Conservation (phyloP, 2,888 invertebrate species). For the Heliconius aoede region DNA sequence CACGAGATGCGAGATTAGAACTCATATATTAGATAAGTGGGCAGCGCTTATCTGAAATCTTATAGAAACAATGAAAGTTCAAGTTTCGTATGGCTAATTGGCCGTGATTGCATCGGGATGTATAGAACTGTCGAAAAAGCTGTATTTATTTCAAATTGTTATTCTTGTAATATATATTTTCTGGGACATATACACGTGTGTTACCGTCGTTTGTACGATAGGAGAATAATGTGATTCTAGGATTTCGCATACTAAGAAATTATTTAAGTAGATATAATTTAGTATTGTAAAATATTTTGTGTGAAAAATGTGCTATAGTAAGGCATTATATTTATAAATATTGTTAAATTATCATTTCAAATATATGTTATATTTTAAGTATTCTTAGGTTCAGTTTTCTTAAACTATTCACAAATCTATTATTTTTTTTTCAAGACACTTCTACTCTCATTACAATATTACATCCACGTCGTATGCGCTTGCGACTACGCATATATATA, state of each 20-base stretch:
- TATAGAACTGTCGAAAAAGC: constrained; percentile 41
- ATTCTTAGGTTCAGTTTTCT: no score
- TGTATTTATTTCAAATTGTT: not conserved
- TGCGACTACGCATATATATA: constrained; percentile 35
- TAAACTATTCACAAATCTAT: not conserved
- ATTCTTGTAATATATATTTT: not conserved
- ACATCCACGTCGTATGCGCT: constrained; percentile 9
- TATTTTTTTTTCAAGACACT: not conserved
- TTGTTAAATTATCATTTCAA: no score
- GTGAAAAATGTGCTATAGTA: no score
- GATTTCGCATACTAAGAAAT: not conserved
- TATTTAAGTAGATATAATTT: not conserved
- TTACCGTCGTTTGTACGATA: not conserved
- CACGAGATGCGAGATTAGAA: constrained; percentile 42
- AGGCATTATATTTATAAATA: no score
- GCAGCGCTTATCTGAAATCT: constrained; percentile 59
- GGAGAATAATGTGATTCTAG: not conserved
- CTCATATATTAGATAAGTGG: constrained; percentile 47
- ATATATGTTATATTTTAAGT: no score
- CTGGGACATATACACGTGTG: not conserved
- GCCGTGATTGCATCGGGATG: constrained; percentile 55
- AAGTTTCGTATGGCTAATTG: constrained; percentile 69
- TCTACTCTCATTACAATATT: constrained; percentile 11
- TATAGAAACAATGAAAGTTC: constrained; percentile 69
- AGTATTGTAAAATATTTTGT: not conserved